Percentiles rank a stretch among this genome's conserved stretches.
These are phyloP conservation scores for Parnassius smintheus DNA, from an alignment of 2,888 invertebrate species.

Conservation along the genomic window DNA sequence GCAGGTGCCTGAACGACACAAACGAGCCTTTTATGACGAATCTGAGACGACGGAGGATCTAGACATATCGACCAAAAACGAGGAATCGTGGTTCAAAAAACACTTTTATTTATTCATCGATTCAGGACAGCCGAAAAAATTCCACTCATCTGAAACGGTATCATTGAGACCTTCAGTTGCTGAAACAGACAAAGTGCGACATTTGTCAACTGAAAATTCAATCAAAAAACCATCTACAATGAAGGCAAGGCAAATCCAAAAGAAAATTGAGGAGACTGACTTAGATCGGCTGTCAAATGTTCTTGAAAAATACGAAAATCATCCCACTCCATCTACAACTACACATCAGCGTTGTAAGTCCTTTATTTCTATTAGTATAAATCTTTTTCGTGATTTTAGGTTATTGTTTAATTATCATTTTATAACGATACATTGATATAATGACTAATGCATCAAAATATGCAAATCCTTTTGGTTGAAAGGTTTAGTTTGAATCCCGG, in stretches of 20 bases:
- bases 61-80: slow-evolving; percentile 60
- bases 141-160: slow-evolving; percentile 55
- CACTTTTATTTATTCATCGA: slow-evolving; percentile 63
- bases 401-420: no score
- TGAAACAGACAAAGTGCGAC: slow-evolving; percentile 13
- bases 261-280: slow-evolving; percentile 5
- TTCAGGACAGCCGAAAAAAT: slow-evolving; percentile 53
- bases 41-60: slow-evolving; percentile 52
- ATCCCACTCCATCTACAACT: not conserved
- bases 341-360: not conserved
- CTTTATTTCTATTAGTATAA: no score
- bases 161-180: slow-evolving; percentile 45
- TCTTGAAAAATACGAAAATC: slow-evolving; percentile 10
- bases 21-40: slow-evolving; percentile 49
- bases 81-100: slow-evolving; percentile 66
- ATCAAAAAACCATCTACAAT: slow-evolving; percentile 1
- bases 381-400: no score
- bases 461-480: no score
- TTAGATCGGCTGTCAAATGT: slow-evolving; percentile 10
- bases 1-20: slow-evolving; percentile 37
- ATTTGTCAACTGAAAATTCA: not conserved
- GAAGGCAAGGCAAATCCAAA: not conserved
- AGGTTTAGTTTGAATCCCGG: no score
- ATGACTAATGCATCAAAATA: no score
- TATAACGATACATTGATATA: no score